Percentiles rank a stretch among this genome's conserved stretches.
Evolutionary conservation across 2,113 vertebrate genomes (phyloP).

Genomic region (Sinocyclocheilus anshuiensis): DNA sequence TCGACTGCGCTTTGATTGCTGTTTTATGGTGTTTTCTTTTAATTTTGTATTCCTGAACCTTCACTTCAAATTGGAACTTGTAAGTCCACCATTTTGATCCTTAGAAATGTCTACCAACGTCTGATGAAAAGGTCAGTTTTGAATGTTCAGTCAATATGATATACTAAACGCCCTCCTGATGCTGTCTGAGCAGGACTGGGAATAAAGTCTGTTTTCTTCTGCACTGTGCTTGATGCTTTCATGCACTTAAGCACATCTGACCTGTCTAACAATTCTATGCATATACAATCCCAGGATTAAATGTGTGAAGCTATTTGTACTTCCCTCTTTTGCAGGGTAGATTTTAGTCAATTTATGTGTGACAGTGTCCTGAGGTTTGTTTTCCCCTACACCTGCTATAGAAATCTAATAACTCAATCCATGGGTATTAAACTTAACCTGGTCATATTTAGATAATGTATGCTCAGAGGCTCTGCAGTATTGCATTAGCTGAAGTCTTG

Average conservation of each 20-base stretch:
- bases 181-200: conserved; percentile 16
- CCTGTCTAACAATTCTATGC: neutral
- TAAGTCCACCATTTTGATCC: conserved; percentile 58
- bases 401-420: conserved; percentile 26
- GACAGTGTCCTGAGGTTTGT: neutral
- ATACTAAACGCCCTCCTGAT: conserved; percentile 47
- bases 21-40: conserved; percentile 7
- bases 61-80: conserved; percentile 45
- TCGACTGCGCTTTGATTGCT: conserved; percentile 12
- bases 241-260: neutral
- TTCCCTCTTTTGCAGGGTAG: neutral
- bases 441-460: conserved; percentile 26
- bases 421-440: conserved; percentile 29
- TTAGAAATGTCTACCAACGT: conserved; percentile 59
- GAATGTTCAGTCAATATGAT: conserved; percentile 66
- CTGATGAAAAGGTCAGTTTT: conserved; percentile 65
- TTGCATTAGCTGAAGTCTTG: conserved; percentile 26
- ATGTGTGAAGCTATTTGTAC: conserved; percentile 25
- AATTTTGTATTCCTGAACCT: neutral
- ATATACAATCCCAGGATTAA: conserved; percentile 22
- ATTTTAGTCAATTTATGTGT: conserved; percentile 25
- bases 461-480: conserved; percentile 20
- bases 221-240: conserved; percentile 19
- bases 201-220: conserved; percentile 23
- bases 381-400: conserved; percentile 3